Conservation (phyloP, 2,888 invertebrate species). For the Dusona sp. region DNA sequence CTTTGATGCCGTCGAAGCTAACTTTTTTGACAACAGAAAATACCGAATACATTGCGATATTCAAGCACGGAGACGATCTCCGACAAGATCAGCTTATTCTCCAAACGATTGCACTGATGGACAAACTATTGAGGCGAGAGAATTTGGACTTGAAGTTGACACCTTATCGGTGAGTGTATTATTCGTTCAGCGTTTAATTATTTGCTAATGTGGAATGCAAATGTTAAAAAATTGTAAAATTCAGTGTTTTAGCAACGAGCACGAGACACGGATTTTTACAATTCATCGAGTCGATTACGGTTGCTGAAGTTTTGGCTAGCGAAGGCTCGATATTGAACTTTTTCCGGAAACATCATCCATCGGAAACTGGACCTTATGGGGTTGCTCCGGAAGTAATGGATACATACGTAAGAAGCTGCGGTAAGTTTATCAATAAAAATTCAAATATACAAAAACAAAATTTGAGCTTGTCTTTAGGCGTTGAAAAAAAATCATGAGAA, state of each 20-base stretch:
- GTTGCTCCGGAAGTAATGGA: constrained; percentile 98
- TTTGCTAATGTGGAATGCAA: neutral
- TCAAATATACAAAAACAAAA: too few species aligned
- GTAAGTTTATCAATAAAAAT: constrained; percentile 80
- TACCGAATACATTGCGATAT: constrained; percentile 96
- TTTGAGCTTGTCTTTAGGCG: too few species aligned
- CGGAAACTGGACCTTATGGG: constrained; percentile 94
- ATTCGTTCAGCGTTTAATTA: neutral
- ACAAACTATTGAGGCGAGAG: constrained; percentile 96
- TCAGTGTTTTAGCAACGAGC: constrained; percentile 96
- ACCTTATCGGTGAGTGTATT: constrained; percentile 89
- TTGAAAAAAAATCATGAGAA: too few species aligned
- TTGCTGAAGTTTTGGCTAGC: constrained; percentile 94
- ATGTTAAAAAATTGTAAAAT: constrained; percentile 2
- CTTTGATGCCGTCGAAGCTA: constrained; percentile 96
- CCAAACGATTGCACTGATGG: constrained; percentile 99
- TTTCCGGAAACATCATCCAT: constrained; percentile 95
- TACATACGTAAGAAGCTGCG: constrained; percentile 97
- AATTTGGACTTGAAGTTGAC: constrained; percentile 98
- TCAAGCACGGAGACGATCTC: constrained; percentile 98
- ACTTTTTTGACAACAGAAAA: constrained; percentile 94
- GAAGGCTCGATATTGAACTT: constrained; percentile 97
- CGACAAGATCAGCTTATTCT: constrained; percentile 98
- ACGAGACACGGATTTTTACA: constrained; percentile 98
- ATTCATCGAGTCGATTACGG: constrained; percentile 96